Evolutionary conservation across 1,140 invertebrate species (phyloP).

Genomic region (Drosophila burlai): DNA sequence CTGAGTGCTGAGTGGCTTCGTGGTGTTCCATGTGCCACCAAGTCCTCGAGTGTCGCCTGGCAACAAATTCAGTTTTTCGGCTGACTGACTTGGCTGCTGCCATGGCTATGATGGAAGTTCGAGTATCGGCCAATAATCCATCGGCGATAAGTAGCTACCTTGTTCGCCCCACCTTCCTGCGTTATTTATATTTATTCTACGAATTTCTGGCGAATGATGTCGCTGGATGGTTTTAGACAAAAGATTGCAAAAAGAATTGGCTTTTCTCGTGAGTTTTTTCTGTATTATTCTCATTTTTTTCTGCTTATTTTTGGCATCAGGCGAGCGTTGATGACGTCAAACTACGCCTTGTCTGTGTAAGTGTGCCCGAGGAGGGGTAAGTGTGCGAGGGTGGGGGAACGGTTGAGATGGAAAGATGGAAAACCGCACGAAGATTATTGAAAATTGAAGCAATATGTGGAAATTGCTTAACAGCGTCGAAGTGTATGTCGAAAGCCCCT

Average conservation of each 20-base stretch:
- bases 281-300: conserved; percentile 35
- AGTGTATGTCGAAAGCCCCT: conserved; percentile 53
- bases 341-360: conserved; percentile 52
- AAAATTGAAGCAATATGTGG: conserved; percentile 70
- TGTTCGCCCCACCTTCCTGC: conserved; percentile 8
- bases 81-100: conserved; percentile 34
- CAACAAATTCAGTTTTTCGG: conserved; percentile 40
- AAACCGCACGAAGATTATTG: conserved; percentile 67
- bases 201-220: conserved; percentile 67
- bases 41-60: conserved; percentile 31
- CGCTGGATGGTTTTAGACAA: conserved; percentile 61
- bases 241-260: conserved; percentile 61
- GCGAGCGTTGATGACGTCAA: conserved; percentile 70
- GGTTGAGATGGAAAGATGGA: conserved; percentile 39
- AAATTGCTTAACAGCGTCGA: conserved; percentile 63
- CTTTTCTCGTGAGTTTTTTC: conserved; percentile 41
- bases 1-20: background rate
- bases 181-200: conserved; percentile 57
- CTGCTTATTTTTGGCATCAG: conserved; percentile 41
- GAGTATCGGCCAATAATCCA: conserved; percentile 45
- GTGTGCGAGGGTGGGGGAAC: background rate
- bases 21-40: background rate
- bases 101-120: conserved; percentile 50
- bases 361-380: conserved; percentile 3
- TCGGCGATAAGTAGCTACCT: conserved; percentile 39